phyloP scores from a whole-genome alignment of 2,888 invertebrate genomes.

The Uropetala carovei region DNA sequence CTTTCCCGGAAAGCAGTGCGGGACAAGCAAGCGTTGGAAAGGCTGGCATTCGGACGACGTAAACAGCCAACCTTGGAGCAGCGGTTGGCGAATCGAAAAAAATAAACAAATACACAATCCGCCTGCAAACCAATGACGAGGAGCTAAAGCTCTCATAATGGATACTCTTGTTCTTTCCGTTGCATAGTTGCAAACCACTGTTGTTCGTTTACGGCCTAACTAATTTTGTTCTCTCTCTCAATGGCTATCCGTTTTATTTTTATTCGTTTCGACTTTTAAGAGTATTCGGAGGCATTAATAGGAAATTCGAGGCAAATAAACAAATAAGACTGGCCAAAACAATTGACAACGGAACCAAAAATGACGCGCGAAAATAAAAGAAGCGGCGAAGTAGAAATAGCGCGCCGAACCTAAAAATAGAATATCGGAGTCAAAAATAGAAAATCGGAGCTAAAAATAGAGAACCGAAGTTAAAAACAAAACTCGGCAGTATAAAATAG shows the following conservation, averaged over 20 bases:
- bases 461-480: no score
- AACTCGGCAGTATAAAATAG: no score
- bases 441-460: neutral
- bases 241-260: neutral
- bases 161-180: neutral
- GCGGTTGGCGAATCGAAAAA: neutral
- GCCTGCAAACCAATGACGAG: neutral
- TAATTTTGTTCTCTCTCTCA: neutral
- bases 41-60: neutral
- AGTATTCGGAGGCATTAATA: neutral
- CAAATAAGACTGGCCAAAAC: no score
- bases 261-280: neutral
- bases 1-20: neutral
- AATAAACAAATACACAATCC: slow-evolving; percentile 5
- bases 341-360: no score
- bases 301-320: neutral
- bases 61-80: neutral
- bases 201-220: neutral
- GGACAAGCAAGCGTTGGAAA: neutral
- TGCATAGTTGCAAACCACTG: neutral
- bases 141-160: neutral
- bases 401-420: neutral
- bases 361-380: no score
- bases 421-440: neutral
- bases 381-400: neutral